Conservation (phyloP, 2,797 vertebrate species). For the Lithobates sylvaticus region DNA sequence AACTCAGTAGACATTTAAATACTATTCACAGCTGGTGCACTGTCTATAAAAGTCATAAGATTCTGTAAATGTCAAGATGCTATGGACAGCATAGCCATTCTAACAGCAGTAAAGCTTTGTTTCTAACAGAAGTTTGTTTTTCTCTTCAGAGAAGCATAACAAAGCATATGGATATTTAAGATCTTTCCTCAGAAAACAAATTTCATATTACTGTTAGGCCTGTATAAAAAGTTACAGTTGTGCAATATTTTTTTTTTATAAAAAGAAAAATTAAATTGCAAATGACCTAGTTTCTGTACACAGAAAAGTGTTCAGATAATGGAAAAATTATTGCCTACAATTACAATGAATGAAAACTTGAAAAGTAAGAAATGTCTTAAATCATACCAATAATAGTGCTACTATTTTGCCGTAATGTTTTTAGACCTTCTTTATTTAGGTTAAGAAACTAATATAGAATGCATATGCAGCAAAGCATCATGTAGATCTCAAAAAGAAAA, state of each 20-base stretch:
- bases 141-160: not conserved
- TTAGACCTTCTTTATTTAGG: too few relatives aligned
- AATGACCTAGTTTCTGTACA: not conserved
- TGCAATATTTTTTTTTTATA: not conserved
- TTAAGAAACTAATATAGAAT: too few relatives aligned
- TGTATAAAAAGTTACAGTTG: not conserved
- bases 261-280: not conserved
- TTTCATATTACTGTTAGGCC: not conserved
- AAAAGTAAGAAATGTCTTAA: too few relatives aligned
- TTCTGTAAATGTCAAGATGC: constrained; percentile 56
- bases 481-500: too few relatives aligned
- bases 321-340: not conserved
- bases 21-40: constrained; percentile 46
- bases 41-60: constrained; percentile 49
- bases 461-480: too few relatives aligned
- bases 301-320: not conserved
- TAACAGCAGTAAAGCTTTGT: constrained; percentile 43
- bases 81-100: constrained; percentile 36
- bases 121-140: constrained; percentile 39
- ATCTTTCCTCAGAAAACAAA: not conserved
- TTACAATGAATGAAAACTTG: not conserved
- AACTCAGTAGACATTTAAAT: constrained; percentile 49
- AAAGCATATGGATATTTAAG: not conserved
- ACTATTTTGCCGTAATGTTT: too few relatives aligned
- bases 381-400: too few relatives aligned